Evolutionary conservation across 2,888 invertebrate species (phyloP), one percentile per base, ranked within the genome.

Genomic region (Morpho achilles): DNA sequence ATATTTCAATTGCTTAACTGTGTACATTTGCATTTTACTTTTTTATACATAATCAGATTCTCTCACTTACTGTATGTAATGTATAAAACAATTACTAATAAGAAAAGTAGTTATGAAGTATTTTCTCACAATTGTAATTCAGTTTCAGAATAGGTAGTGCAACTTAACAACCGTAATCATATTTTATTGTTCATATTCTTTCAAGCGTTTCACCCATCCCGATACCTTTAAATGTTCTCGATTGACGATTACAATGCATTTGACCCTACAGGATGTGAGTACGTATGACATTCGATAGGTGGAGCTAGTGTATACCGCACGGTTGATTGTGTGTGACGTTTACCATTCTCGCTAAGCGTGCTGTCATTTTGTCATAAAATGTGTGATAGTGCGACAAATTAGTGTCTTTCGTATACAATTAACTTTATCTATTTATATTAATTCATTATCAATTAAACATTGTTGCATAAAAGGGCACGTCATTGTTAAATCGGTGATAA

Each of bases 171-270:
- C 88, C 87, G 86, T 66, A 74, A 70, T 70, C 70, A 71, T 71
- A 71, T 54, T 48, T 23, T 54, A 54, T 87, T 88, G 79, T 83
- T 64, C 69, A 65, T 63, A 73, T 55, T 77, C 79, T 78, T 76
- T 87, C 75, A 82, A 84, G 82, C 87, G 80, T 84, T 75, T 71
- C 83, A 70, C 83, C 87, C 67, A 76, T 69, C 79, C 79, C 80
- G 84, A 77, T 32, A 32, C 32, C 32, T 32, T 32, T 32, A 32
- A 32, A 32, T 32, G 3, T 32, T 32, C 32, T 32, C 32, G 32
- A 5, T 32, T 32, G 32, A 32, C 32, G 32, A 32, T 5, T 32
- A 32, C 32, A 32, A 32, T 32, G 32, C 32, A 32, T 32, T 75
- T 72, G 69, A 76, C 83, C 82, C 84, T 74, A 77, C 79, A 78